Conservation (phyloP, 1,140 invertebrate species). For the Procambarus clarkii region DNA sequence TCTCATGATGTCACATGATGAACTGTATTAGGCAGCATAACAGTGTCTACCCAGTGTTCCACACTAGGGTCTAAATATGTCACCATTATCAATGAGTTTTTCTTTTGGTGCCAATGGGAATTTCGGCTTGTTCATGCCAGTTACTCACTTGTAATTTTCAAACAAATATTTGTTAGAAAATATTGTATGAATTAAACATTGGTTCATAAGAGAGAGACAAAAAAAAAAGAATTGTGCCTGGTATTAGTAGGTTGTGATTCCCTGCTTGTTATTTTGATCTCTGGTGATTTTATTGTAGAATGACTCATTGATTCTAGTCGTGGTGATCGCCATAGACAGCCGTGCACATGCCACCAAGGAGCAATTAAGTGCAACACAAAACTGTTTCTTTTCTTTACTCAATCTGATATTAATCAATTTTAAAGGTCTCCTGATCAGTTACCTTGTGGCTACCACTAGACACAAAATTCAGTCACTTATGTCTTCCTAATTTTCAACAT, state of each 20-base stretch:
- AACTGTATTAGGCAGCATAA: too few species aligned
- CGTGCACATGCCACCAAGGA: slow-evolving; percentile 11
- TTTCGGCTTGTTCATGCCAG: slow-evolving; percentile 36
- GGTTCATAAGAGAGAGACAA: neutral
- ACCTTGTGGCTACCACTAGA: slow-evolving; percentile 25
- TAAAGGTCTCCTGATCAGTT: slow-evolving; percentile 14
- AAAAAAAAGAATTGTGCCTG: neutral
- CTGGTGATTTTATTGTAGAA: slow-evolving; percentile 50
- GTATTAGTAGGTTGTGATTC: slow-evolving; percentile 13
- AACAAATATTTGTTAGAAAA: neutral
- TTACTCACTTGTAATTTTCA: neutral
- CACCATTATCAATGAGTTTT: slow-evolving; percentile 29
- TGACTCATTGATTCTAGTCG: slow-evolving; percentile 68
- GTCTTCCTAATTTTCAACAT: neutral
- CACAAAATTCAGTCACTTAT: neutral
- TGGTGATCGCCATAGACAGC: slow-evolving; percentile 54
- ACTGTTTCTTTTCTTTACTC: too few species aligned
- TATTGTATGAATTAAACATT: neutral
- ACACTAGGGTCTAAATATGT: slow-evolving; percentile 47
- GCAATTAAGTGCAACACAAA: slow-evolving; percentile 3
- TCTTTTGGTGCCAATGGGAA: slow-evolving; percentile 61
- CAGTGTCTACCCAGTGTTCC: too few species aligned
- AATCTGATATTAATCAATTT: too few species aligned
- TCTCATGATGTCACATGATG: neutral
- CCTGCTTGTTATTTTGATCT: slow-evolving; percentile 51